Percentiles rank a stretch among this genome's conserved stretches.
phyloP scores from a whole-genome alignment of 2,888 invertebrate genomes.

The Tribolium freemani region DNA sequence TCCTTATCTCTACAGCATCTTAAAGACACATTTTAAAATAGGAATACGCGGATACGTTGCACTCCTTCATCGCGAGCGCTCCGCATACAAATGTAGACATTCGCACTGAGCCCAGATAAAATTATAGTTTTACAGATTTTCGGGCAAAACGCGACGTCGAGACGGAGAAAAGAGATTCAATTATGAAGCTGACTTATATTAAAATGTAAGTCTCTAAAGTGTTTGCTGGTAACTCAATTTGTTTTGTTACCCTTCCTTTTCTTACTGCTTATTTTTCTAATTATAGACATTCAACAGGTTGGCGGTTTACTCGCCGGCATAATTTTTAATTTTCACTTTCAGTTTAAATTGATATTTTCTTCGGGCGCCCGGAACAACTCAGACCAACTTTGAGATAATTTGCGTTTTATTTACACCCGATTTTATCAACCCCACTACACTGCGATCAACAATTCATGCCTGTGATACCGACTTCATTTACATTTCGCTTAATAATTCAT shows the following conservation, averaged over 20 bases:
- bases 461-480: background rate
- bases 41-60: constrained; percentile 41
- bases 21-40: constrained; percentile 44
- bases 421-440: constrained; percentile 26
- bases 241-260: constrained; percentile 62
- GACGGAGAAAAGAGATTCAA: constrained; percentile 57
- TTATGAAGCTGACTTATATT: constrained; percentile 60
- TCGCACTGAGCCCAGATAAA: constrained; percentile 55
- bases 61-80: constrained; percentile 50
- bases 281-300: constrained; percentile 62
- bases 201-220: constrained; percentile 64
- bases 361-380: constrained; percentile 34
- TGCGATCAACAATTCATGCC: background rate
- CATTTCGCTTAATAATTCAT: background rate
- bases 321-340: constrained; percentile 63
- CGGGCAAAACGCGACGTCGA: constrained; percentile 22
- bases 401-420: constrained; percentile 40
- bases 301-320: constrained; percentile 57
- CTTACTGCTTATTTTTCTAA: constrained; percentile 61
- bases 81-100: constrained; percentile 58
- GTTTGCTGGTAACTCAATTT: constrained; percentile 66
- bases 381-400: constrained; percentile 32
- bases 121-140: constrained; percentile 61
- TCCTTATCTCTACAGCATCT: constrained; percentile 43
- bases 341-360: constrained; percentile 48